Percentiles rank a stretch among this genome's conserved stretches.
Conservation (phyloP, 2,797 vertebrate species). For the Emys orbicularis region DNA sequence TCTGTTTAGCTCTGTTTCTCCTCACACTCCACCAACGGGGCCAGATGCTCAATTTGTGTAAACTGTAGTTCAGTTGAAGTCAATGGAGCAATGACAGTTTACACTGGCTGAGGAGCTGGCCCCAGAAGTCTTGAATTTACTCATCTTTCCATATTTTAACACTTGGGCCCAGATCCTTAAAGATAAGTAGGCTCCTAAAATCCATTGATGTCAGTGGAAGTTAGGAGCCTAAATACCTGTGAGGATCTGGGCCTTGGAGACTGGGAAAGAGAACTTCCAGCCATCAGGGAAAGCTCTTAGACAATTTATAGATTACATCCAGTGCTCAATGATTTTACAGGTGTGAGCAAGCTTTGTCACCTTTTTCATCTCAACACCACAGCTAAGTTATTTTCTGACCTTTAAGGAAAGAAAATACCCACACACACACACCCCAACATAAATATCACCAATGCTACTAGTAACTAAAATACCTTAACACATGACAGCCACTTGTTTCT, state of each 20-base stretch:
- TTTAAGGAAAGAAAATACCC: not conserved
- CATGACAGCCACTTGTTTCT: not conserved
- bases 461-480: not conserved
- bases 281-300: not conserved
- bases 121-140: not conserved
- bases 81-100: rapidly evolving
- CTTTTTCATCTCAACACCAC: not conserved
- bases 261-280: not conserved
- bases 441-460: not conserved
- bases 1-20: not conserved
- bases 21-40: not conserved
- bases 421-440: not conserved
- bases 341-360: not conserved
- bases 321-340: not conserved
- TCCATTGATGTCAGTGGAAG: not conserved
- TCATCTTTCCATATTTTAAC: not conserved
- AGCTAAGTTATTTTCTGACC: not conserved
- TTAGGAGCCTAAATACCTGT: not conserved
- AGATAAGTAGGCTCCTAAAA: not conserved
- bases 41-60: not conserved
- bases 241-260: not conserved
- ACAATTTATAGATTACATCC: not conserved
- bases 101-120: not conserved
- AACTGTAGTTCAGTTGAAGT: not conserved
- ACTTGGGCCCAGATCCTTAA: not conserved